Evolutionary conservation across 2,113 vertebrate genomes (phyloP), one percentile per base, ranked within the genome.

Genomic region (Electrona antarctica): DNA sequence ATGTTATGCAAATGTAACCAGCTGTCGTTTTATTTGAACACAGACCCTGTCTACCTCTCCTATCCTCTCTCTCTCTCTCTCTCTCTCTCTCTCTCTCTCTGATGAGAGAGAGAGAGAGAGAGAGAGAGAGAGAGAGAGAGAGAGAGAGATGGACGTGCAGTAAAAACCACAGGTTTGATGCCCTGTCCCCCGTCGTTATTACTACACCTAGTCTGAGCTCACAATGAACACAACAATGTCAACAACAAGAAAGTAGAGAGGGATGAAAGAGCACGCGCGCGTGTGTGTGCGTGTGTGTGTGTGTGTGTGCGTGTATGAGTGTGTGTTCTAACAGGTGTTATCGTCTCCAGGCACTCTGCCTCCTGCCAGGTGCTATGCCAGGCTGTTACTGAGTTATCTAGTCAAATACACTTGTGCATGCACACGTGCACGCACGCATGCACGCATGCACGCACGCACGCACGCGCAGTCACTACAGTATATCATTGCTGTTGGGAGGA

Each of bases 1-100:
- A 88, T 86, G 84, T 86, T 88, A 88, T 88, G 87, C 87, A 88
- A 88, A 88, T 88, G 80, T 86, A 88, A 84, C 82, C 87, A 88
- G 87, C 87, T 88, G 87, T 88, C 87, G 83, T 86, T 85, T 88
- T 82, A 41, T 41, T 41, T 41, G 73, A 76, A 86, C 75, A 41
- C 33, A 41, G 33, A 3, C 33, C 74, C 78, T 13, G 55, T n/a
- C 46, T 55, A 81, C 72, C 76, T 73, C 68, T 71, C 52, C 79
- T 79, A 59, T 79, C 74, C 58, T 41, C 55, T 57, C n/a, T 57
- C n/a, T 57, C 14, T 68, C 49, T 76, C 61, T 64, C 54, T 66
- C 67, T n/a, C 33, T 56, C 70, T 56, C 15, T 61, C 14, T 46
- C 2, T 8, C 13, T 47, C 29, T 56, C 15, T 65, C 48, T 55